Percentiles rank a stretch among this genome's conserved stretches.
Conservation (phyloP, 2,113 vertebrate genomes). For the human (Homo sapiens) region GRCh38 chr5:99618001-99618500, state of each 20-base stretch:
- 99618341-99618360: not conserved
- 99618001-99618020: not conserved
- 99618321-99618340: not conserved
- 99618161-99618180: not conserved
- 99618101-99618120: not conserved
- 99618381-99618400: not conserved
- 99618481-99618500: not conserved
- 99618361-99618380: not conserved
- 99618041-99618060: not conserved
- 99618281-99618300: not conserved
- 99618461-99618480: not conserved
- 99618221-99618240: not conserved
- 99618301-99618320: not conserved
- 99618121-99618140: not conserved
- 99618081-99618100: not conserved
- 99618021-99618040: not conserved
- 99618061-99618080: not conserved
- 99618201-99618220: not conserved
- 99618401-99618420: not conserved
- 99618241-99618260: not conserved
- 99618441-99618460: not conserved
- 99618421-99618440: constrained; percentile 3
- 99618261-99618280: not conserved
- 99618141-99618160: not conserved
- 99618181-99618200: not conserved